These are phyloP conservation scores for Lepus timidus DNA, from an alignment of 2,113 vertebrate species.

Conservation along the genomic window DNA sequence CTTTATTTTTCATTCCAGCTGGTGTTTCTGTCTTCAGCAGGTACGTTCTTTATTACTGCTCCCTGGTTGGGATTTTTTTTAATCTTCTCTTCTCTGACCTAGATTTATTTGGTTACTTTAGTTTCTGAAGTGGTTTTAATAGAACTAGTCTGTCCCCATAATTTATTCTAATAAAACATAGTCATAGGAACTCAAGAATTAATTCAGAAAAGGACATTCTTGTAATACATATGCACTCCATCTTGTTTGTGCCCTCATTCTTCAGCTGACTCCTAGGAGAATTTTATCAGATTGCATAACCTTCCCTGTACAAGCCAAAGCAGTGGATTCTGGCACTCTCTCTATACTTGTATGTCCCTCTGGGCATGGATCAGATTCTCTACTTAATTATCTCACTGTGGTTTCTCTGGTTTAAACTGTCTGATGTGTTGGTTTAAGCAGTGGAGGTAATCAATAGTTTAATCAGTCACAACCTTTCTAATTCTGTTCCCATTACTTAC, in stretches of 20 bases:
- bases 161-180: slow-evolving; percentile 60
- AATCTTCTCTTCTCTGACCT: slow-evolving; percentile 28
- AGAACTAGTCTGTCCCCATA: background rate
- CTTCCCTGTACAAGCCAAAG: background rate
- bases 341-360: slow-evolving; percentile 30
- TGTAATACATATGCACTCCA: background rate
- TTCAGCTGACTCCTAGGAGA: slow-evolving; percentile 16
- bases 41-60: background rate
- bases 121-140: background rate
- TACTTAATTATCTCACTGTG: slow-evolving; percentile 50
- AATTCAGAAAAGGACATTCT: slow-evolving; percentile 49
- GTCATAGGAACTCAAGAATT: slow-evolving; percentile 1
- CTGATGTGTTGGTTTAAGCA: slow-evolving; percentile 43
- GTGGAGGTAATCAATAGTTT: slow-evolving; percentile 75
- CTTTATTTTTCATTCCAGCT: slow-evolving; percentile 17
- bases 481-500: slow-evolving; percentile 65
- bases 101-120: slow-evolving; percentile 32
- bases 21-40: background rate
- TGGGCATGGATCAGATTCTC: slow-evolving; percentile 26
- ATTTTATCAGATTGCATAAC: background rate
- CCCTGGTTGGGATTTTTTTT: background rate
- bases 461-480: slow-evolving; percentile 72
- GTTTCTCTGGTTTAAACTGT: background rate
- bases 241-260: background rate
- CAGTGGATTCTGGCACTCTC: background rate